These are phyloP conservation scores for Poeciliopsis occidentalis DNA, from an alignment of 2,113 vertebrate species.

Conservation along the genomic window DNA sequence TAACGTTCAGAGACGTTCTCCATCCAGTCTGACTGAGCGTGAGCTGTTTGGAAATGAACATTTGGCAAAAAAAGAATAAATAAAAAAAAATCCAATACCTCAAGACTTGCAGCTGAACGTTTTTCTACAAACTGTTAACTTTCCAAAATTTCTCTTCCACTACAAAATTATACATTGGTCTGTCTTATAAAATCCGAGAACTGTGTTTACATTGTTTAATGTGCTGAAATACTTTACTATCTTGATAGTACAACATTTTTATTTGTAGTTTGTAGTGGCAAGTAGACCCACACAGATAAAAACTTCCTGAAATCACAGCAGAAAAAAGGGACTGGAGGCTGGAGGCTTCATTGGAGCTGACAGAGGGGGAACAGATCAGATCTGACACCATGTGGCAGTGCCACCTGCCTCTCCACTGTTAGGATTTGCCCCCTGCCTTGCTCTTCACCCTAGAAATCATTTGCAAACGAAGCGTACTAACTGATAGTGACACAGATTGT, in stretches of 20 bases:
- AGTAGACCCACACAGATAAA: not conserved
- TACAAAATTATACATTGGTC: too few relatives aligned
- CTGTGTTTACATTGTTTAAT: not conserved
- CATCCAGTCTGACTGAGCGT: not conserved
- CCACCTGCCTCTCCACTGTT: slow-evolving; percentile 72
- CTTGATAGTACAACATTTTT: not conserved
- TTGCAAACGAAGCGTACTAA: slow-evolving; percentile 62
- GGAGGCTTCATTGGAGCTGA: slow-evolving; percentile 44
- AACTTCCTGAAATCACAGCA: slow-evolving; percentile 39
- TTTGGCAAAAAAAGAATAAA: not conserved
- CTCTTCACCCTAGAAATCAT: slow-evolving; percentile 53
- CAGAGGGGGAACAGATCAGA: slow-evolving; percentile 34
- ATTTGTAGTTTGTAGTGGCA: not conserved
- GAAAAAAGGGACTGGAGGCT: slow-evolving; percentile 37
- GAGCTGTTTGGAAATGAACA: not conserved
- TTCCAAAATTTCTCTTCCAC: not conserved
- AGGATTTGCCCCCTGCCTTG: slow-evolving; percentile 55
- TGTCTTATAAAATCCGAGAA: not conserved
- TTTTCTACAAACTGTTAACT: not conserved
- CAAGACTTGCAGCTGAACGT: not conserved
- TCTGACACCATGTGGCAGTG: slow-evolving; percentile 57
- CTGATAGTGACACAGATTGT: slow-evolving; percentile 61
- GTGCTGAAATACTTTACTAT: slow-evolving; percentile 10
- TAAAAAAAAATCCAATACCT: not conserved
- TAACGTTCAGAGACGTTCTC: not conserved